phyloP scores from a whole-genome alignment of 2,888 invertebrate genomes.

The Mesorhabditis spiculigera region DNA sequence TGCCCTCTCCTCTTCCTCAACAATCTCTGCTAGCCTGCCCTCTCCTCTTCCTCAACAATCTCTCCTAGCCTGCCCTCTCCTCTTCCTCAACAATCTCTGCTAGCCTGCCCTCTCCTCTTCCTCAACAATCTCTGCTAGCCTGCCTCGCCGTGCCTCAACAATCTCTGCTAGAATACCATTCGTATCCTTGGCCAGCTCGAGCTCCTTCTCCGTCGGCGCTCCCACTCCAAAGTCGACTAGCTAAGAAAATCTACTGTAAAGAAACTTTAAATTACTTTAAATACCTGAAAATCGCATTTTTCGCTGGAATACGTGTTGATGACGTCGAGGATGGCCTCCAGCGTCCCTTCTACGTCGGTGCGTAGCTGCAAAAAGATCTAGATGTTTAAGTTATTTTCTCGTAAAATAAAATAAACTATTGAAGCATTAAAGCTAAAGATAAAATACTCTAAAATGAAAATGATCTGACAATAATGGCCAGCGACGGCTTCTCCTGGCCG shows the following conservation, averaged over 20 bases:
- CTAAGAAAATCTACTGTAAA: no score
- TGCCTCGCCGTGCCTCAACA: background rate
- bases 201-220: constrained; percentile 75
- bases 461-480: constrained; percentile 34
- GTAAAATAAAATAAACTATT: background rate
- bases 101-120: no score
- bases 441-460: background rate
- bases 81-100: no score
- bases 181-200: constrained; percentile 71
- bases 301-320: constrained; percentile 73
- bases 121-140: no score
- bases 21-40: no score
- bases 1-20: no score
- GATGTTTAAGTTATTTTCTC: background rate
- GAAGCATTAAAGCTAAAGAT: background rate
- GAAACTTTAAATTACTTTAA: no score
- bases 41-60: no score
- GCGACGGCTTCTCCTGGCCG: constrained; percentile 28
- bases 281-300: constrained; percentile 74
- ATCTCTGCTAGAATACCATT: constrained; percentile 12
- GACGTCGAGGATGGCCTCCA: constrained; percentile 88
- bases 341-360: constrained; percentile 90
- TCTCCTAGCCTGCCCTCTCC: no score
- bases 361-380: constrained; percentile 30
- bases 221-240: constrained; percentile 84